Percentiles rank a stretch among this genome's conserved stretches.
Evolutionary conservation across 2,113 vertebrate genomes (phyloP).

Genomic region (Gulo gulo): DNA sequence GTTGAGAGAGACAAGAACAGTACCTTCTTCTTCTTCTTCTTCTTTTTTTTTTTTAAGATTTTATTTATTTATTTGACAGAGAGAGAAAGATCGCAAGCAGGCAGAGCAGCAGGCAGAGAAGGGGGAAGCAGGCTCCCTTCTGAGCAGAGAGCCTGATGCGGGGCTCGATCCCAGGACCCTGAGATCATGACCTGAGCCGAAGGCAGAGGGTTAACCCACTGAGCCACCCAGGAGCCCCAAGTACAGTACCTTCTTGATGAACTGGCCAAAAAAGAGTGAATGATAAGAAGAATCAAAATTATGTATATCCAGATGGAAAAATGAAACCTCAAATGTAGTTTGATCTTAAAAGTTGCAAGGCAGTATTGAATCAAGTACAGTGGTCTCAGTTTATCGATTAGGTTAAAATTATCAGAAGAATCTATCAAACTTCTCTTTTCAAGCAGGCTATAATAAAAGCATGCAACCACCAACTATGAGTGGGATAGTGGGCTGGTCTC

Average conservation of each 20-base stretch:
- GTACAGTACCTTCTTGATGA: not conserved
- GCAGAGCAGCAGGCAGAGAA: too few relatives aligned
- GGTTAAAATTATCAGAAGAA: not conserved
- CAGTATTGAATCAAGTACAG: not conserved
- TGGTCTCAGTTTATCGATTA: not conserved
- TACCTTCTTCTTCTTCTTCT: too few relatives aligned
- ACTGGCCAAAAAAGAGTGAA: not conserved
- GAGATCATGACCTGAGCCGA: too few relatives aligned
- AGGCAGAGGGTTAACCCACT: too few relatives aligned
- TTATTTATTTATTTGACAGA: too few relatives aligned
- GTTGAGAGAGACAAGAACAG: not conserved
- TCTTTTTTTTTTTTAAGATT: too few relatives aligned
- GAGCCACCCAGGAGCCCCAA: not conserved
- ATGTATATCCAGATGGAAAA: not conserved
- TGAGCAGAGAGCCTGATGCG: too few relatives aligned
- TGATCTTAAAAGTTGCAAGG: not conserved
- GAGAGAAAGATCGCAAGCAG: too few relatives aligned
- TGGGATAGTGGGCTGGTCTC: not conserved
- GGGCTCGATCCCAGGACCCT: too few relatives aligned
- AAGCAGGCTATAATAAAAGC: not conserved
- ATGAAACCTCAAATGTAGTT: not conserved
- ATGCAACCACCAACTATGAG: not conserved
- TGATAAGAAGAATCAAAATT: not conserved
- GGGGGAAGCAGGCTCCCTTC: too few relatives aligned
- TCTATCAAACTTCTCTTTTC: not conserved